Conservation (phyloP, 2,797 vertebrate species). For the Argyrosomus regius region DNA sequence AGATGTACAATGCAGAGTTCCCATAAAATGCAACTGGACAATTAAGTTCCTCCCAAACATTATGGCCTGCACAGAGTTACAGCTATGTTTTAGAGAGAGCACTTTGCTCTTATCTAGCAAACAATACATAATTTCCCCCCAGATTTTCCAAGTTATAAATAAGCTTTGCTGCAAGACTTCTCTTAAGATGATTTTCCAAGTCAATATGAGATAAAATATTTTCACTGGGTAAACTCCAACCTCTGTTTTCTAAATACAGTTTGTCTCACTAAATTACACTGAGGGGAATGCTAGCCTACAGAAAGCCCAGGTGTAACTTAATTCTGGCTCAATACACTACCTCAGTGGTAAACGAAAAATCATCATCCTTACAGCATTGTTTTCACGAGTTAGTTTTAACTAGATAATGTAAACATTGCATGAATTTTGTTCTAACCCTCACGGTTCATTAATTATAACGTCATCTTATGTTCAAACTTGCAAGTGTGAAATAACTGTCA, state of each 20-base stretch:
- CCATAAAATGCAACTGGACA: constrained; percentile 31
- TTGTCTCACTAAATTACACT: background rate
- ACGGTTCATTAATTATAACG: background rate
- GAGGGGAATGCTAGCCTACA: background rate
- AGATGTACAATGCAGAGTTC: constrained; percentile 62
- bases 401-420: background rate
- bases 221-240: background rate
- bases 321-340: too few relatives aligned
- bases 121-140: background rate
- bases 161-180: background rate
- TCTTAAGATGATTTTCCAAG: background rate
- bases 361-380: background rate
- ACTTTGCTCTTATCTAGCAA: background rate
- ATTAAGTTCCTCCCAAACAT: background rate
- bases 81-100: background rate
- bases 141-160: background rate
- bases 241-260: background rate
- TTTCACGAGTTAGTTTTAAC: background rate
- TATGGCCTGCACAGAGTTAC: background rate
- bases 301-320: background rate
- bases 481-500: background rate
- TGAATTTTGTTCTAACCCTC: background rate
- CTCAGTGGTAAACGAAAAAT: too few relatives aligned
- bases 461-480: background rate
- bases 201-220: background rate